A percentile compares a stretch with the other conserved stretches of the same genome.
These are phyloP conservation scores for Eupsilia transversa DNA, from an alignment of 2,888 invertebrate species.

Conservation along the genomic window DNA sequence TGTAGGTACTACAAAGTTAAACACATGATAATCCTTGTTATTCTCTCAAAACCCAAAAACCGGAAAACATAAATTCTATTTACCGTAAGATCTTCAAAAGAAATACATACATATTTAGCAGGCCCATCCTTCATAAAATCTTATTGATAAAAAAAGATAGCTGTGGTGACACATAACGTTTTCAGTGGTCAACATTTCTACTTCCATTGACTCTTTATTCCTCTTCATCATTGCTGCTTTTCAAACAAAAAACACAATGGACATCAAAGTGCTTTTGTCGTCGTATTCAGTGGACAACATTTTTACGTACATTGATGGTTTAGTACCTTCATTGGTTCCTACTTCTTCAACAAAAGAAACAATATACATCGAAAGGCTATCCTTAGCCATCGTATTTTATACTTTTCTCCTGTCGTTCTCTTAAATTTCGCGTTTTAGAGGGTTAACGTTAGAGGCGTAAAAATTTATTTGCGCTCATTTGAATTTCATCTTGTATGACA, in stretches of 20 bases:
- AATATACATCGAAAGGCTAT: neutral
- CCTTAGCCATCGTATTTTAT: constrained; percentile 21
- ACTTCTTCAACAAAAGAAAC: neutral
- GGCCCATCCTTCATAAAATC: constrained; percentile 30
- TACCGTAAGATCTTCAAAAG: constrained; percentile 37
- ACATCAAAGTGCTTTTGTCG: neutral
- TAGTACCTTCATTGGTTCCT: neutral
- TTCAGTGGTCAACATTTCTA: constrained; percentile 33
- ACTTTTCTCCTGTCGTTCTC: constrained; percentile 3
- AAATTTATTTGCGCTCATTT: constrained; percentile 85
- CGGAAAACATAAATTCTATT: constrained; percentile 28
- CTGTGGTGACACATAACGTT: constrained; percentile 10
- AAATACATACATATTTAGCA: constrained; percentile 59
- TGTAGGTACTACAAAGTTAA: neutral
- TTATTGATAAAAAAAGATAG: constrained; percentile 46
- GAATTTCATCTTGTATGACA: constrained; percentile 84
- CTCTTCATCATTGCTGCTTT: neutral
- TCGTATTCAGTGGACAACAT: neutral
- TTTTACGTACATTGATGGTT: neutral
- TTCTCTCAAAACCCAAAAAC: constrained; percentile 19
- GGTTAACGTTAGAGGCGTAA: constrained; percentile 84
- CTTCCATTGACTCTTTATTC: constrained; percentile 1
- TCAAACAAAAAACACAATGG: constrained; percentile 17
- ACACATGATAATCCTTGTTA: constrained; percentile 5
- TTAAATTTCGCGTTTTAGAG: constrained; percentile 65